Base-by-base conservation (phyloP, 2,797 vertebrate species). In the Danio aesculapii region DNA sequence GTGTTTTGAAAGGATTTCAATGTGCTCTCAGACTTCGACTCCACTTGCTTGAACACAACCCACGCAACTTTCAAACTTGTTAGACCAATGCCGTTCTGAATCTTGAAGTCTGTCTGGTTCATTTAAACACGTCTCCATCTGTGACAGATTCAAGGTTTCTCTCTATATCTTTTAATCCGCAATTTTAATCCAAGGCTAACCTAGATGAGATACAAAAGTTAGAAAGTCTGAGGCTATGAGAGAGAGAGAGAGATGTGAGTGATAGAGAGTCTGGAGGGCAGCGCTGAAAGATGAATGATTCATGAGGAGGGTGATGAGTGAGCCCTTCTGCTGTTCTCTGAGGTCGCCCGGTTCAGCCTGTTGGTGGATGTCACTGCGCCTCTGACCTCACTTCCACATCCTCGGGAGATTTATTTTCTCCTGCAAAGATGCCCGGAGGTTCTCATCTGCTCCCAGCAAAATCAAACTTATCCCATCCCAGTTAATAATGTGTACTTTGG, bases 251-350 rank as follows among this genome's bases (percentile, higher is more conserved):
- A 44, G 10, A 80, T 68, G 39, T 78, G 64, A 74, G 75, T 79
- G 76, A 78, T 73, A 17, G 63, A 77, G 67, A 82, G 79, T 77
- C 75, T 85, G 81, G 75, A 85, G 73, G 83, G 75, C 75, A 79
- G 78, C 21, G 16, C 61, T 81, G 59, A 68, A 61, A 78, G 44
- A 81, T 85, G 69, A 87, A 87, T 87, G 75, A 83, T 84, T 82
- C 72, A 85, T 84, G 70, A 84, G 59, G 77, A 63, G 85, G 82
- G 82, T 81, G 76, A 84, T 87, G 77, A 82, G 63, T 47, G 46
- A 81, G 57, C 68, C 59, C 78, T 81, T 83, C 74, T 85, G 84
- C 78, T 74, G 62, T 74, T 83, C 77, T 85, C 67, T 67, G 77
- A 82, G 83, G 75, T 87, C 63, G 55, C 77, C 59, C 8, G 9